Evolutionary conservation across 2,113 vertebrate species (phyloP), one percentile per base, ranked within the genome.

Genomic region (Deroptyus accipitrinus): DNA sequence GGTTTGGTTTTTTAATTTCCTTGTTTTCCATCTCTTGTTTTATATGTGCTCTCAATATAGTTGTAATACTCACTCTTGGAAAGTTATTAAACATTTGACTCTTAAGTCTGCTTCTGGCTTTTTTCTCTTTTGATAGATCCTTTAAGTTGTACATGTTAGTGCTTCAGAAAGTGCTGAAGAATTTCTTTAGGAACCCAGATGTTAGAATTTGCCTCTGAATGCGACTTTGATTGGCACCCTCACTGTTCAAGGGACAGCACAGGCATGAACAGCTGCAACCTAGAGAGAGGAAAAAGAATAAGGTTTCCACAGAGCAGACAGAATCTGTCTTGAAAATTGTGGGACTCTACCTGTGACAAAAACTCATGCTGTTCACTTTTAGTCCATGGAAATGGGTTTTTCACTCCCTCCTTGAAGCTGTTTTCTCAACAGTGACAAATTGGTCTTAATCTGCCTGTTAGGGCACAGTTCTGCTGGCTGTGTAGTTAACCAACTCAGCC

Each of bases 51-150:
- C 95, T 95, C 90, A 94, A 95, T 96, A 84, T 75, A 68, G 96
- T 87, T 96, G 81, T 97, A 92, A 96, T 86, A 78, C 78, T 94
- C 52, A 57, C 83, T 90, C 93, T 96, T 96, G 75, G 69, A 67
- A 97, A 95, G 83, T 91, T 95, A 98, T 98, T 98, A 98, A 98
- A 98, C 91, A 46, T 94, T 97, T 93, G 94, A 95, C 94, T 97
- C 97, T 97, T 97, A 98, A 83, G 73, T 78, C 72, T 88, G 81
- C 67, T 91, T 61, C 81, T 93, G 59, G 39, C 66, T 79, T 90
- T 30, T 89, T 69, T 30, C 39, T 87, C 63, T 69, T 87, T 74
- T 68, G 72, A 48, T 55, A 73, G 42, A 46, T 67, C 41, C 24
- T n/a, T 77, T 72, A 51, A 62, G 42, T 66, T 64, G 14, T 13